phyloP scores from a whole-genome alignment of 2,797 vertebrate genomes.

The Gephyroberyx darwinii region DNA sequence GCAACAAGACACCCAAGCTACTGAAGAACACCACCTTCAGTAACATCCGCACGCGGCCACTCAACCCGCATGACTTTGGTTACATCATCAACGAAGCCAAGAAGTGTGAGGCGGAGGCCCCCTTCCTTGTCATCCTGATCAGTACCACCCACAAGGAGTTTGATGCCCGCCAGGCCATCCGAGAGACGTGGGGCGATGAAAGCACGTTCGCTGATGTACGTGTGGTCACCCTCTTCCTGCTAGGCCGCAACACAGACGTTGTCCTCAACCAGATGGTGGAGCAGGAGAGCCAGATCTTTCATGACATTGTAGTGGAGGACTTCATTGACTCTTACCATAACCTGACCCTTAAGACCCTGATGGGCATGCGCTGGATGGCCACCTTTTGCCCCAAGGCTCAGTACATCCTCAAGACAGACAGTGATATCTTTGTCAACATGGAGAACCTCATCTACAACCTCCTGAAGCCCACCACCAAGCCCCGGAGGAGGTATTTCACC shows the following conservation, averaged over 20 bases:
- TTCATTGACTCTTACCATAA: slow-evolving; percentile 98
- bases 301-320: slow-evolving; percentile 97
- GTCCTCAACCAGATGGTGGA: slow-evolving; percentile 99
- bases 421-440: slow-evolving; percentile 99
- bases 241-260: slow-evolving; percentile 89
- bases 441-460: slow-evolving; percentile 98
- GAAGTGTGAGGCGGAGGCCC: slow-evolving; percentile 89
- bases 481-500: slow-evolving; percentile 94
- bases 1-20: slow-evolving; percentile 79
- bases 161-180: slow-evolving; percentile 95
- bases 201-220: slow-evolving; percentile 91
- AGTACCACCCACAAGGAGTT: slow-evolving; percentile 99
- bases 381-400: slow-evolving; percentile 94
- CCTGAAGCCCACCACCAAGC: slow-evolving; percentile 93
- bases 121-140: slow-evolving; percentile 96
- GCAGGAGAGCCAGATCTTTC: slow-evolving; percentile 98
- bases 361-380: slow-evolving; percentile 99
- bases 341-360: slow-evolving; percentile 96
- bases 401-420: slow-evolving; percentile 98
- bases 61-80: slow-evolving; percentile 95
- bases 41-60: slow-evolving; percentile 95
- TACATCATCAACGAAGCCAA: slow-evolving; percentile 94
- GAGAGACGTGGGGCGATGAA: slow-evolving; percentile 98
- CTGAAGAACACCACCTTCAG: slow-evolving; percentile 89
- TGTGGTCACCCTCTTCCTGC: slow-evolving; percentile 91